phyloP scores from a whole-genome alignment of 2,113 vertebrate genomes.

The Saccopteryx bilineata region DNA sequence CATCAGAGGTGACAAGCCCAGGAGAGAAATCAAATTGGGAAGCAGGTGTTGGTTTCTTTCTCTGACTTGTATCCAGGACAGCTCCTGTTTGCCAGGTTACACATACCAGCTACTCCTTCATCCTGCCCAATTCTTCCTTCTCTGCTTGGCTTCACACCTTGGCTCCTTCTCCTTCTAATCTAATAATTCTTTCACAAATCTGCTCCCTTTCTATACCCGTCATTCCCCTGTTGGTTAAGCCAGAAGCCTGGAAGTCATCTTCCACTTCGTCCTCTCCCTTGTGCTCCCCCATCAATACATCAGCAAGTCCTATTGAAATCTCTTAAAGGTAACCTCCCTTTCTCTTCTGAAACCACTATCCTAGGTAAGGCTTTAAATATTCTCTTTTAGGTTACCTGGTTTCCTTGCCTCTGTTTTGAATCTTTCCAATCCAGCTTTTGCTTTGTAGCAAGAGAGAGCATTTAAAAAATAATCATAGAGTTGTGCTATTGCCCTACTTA shows the following conservation, averaged over 20 bases:
- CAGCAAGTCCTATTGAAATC: background rate
- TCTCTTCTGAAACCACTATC: background rate
- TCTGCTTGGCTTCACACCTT: slow-evolving; percentile 17
- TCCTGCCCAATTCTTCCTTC: slow-evolving; percentile 3
- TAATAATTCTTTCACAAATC: slow-evolving; percentile 28
- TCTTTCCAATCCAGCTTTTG: background rate
- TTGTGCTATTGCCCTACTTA: background rate
- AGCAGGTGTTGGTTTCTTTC: slow-evolving; percentile 53
- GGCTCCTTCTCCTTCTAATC: background rate
- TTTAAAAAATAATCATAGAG: background rate
- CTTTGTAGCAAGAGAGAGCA: background rate
- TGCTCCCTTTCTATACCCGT: background rate
- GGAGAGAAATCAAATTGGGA: slow-evolving; percentile 21
- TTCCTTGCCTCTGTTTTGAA: background rate
- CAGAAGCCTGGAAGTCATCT: background rate
- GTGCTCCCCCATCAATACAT: background rate
- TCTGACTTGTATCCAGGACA: slow-evolving; percentile 20
- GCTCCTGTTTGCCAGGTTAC: slow-evolving; percentile 34
- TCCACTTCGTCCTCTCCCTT: background rate
- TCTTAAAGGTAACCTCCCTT: background rate
- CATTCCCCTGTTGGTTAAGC: background rate
- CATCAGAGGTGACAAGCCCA: slow-evolving; percentile 22
- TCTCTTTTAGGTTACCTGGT: background rate
- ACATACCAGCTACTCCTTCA: background rate
- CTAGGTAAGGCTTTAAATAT: background rate